Evolutionary conservation across 1,140 invertebrate species (phyloP).

Genomic region (Leptinotarsa texana): DNA sequence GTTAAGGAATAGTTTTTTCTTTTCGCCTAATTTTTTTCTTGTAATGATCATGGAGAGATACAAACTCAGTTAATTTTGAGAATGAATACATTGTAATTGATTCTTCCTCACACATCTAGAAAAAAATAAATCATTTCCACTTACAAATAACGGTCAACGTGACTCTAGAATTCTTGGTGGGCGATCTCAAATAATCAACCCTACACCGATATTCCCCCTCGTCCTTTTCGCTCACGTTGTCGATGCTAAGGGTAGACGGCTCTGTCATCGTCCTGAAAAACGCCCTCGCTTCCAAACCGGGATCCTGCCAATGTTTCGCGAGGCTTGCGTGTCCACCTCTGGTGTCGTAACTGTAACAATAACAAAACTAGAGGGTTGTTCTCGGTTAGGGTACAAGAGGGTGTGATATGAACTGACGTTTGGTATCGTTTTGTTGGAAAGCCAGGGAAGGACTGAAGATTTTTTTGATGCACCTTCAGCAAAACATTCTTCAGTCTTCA

Average conservation of each 20-base stretch:
- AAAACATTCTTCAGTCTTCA: too few relatives aligned
- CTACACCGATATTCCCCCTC: conserved; percentile 69
- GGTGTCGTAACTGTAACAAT: conserved; percentile 64
- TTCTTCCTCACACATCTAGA: background rate
- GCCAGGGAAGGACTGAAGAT: too few relatives aligned
- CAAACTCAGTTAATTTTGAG: too few relatives aligned
- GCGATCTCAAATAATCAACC: conserved; percentile 72
- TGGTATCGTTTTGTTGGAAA: background rate
- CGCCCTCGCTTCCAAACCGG: conserved; percentile 60
- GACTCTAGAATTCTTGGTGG: conserved; percentile 71
- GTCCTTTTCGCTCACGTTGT: conserved; percentile 65
- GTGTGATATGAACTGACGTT: background rate
- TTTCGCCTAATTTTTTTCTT: too few relatives aligned
- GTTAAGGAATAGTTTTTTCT: too few relatives aligned
- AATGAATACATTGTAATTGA: background rate
- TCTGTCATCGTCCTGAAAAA: conserved; percentile 62
- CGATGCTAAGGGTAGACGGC: conserved; percentile 68
- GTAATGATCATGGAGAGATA: too few relatives aligned
- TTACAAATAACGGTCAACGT: conserved; percentile 72
- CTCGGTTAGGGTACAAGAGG: background rate
- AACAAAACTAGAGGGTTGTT: conserved; percentile 8
- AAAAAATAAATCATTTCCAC: conserved; percentile 40
- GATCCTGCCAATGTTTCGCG: conserved; percentile 63
- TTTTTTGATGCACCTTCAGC: too few relatives aligned
- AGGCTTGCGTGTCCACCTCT: conserved; percentile 59